phyloP scores from a whole-genome alignment of 2,113 vertebrate genomes.

The Rhynchopsitta pachyrhyncha region DNA sequence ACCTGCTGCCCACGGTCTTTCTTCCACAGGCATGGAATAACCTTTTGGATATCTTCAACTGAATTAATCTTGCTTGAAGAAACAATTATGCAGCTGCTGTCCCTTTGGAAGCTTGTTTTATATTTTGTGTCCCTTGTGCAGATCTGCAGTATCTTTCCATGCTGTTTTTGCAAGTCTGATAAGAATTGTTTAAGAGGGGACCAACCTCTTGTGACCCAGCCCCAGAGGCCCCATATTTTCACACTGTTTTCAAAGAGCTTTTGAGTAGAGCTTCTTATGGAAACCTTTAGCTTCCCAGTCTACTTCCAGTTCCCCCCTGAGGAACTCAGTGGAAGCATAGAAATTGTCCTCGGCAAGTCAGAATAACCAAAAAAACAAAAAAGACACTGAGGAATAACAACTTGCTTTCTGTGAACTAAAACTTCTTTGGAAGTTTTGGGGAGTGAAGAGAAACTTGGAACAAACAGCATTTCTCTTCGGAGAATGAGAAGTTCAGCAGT shows the following conservation, averaged over 20 bases:
- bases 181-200: background rate
- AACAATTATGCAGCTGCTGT: background rate
- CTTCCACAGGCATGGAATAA: background rate
- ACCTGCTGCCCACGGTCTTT: background rate
- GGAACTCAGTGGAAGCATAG: background rate
- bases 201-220: background rate
- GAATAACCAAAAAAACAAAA: background rate
- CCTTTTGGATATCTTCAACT: background rate
- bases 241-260: background rate
- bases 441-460: background rate
- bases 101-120: background rate
- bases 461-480: background rate
- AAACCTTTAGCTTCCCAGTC: background rate
- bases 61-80: background rate
- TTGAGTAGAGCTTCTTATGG: background rate
- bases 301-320: background rate
- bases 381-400: background rate
- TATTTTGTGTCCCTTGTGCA: background rate
- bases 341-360: background rate
- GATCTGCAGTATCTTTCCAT: background rate
- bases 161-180: background rate
- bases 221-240: background rate
- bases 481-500: background rate
- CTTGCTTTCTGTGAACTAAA: background rate
- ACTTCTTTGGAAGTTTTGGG: background rate